Evolutionary conservation across 2,888 invertebrate genomes (phyloP).

Genomic region (Escarpia spicata): DNA sequence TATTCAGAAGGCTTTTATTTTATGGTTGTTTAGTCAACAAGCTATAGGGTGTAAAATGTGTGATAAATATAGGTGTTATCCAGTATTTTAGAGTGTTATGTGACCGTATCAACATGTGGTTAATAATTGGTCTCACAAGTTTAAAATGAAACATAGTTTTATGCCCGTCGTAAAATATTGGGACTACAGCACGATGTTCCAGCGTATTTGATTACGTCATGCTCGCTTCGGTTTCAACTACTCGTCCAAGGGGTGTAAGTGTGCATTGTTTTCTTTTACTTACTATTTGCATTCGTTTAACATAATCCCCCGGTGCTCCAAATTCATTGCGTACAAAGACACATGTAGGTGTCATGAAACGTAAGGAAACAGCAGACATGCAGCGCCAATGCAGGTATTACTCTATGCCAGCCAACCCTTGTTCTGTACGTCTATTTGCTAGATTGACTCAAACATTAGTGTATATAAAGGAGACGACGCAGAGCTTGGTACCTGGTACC

Average conservation of each 20-base stretch:
- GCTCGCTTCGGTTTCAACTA: not conserved
- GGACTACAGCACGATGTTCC: too few relatives aligned
- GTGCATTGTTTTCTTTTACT: not conserved
- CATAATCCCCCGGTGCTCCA: not conserved
- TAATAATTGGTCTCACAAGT: too few relatives aligned
- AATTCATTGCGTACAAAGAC: not conserved
- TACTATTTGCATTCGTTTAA: not conserved
- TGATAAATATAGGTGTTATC: too few relatives aligned
- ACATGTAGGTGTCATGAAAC: not conserved
- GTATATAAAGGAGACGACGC: not conserved
- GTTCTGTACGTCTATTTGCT: not conserved
- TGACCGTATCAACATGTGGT: too few relatives aligned
- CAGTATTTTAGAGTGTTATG: too few relatives aligned
- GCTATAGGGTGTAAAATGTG: too few relatives aligned
- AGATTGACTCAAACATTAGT: not conserved
- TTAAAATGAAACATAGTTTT: too few relatives aligned
- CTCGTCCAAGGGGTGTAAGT: not conserved
- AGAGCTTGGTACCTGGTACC: too few relatives aligned
- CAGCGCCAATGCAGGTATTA: not conserved
- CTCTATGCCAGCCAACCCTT: not conserved
- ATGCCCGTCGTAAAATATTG: too few relatives aligned
- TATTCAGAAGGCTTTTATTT: too few relatives aligned
- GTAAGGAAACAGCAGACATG: not conserved
- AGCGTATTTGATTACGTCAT: too few relatives aligned
- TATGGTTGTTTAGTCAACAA: too few relatives aligned